Evolutionary conservation across 1,140 invertebrate species (phyloP).

Genomic region (Drosophila guanche): DNA sequence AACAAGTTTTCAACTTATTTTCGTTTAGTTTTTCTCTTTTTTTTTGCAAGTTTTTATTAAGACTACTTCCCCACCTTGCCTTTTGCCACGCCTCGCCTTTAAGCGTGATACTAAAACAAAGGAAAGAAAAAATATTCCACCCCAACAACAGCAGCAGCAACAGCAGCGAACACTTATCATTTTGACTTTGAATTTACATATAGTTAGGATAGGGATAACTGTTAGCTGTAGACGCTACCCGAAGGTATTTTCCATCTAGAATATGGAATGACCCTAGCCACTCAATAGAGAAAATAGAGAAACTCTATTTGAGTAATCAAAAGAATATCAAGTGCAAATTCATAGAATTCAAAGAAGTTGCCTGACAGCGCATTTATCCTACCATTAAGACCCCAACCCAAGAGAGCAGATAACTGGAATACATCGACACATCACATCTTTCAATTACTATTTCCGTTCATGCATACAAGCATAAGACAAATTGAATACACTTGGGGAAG

Average conservation of each 20-base stretch:
- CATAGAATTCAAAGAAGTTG: background rate
- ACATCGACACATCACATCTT: slow-evolving; percentile 52
- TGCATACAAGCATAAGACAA: slow-evolving; percentile 45
- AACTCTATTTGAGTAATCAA: too few relatives aligned
- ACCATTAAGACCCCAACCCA: slow-evolving; percentile 11
- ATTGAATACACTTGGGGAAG: slow-evolving; percentile 22
- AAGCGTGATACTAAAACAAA: slow-evolving; percentile 54
- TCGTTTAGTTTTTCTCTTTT: slow-evolving; percentile 35
- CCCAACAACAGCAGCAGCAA: slow-evolving; percentile 5
- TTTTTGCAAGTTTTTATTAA: slow-evolving; percentile 18
- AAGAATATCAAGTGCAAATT: too few relatives aligned
- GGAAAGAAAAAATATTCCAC: slow-evolving; percentile 21
- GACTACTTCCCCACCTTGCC: slow-evolving; percentile 33
- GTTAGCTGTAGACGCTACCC: slow-evolving; percentile 34
- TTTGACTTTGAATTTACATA: slow-evolving; percentile 60
- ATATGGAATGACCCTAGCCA: background rate
- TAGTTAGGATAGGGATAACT: slow-evolving; percentile 24
- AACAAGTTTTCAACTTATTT: slow-evolving; percentile 64
- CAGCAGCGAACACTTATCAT: slow-evolving; percentile 52
- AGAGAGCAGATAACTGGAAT: slow-evolving; percentile 16
- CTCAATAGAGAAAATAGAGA: too few relatives aligned
- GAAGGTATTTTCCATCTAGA: background rate
- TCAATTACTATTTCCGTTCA: slow-evolving; percentile 72
- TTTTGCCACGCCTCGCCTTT: slow-evolving; percentile 41
- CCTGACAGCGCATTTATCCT: slow-evolving; percentile 20